Evolutionary conservation across 2,888 invertebrate species (phyloP), one percentile per base, ranked within the genome.

Genomic region (Philereme transversata): DNA sequence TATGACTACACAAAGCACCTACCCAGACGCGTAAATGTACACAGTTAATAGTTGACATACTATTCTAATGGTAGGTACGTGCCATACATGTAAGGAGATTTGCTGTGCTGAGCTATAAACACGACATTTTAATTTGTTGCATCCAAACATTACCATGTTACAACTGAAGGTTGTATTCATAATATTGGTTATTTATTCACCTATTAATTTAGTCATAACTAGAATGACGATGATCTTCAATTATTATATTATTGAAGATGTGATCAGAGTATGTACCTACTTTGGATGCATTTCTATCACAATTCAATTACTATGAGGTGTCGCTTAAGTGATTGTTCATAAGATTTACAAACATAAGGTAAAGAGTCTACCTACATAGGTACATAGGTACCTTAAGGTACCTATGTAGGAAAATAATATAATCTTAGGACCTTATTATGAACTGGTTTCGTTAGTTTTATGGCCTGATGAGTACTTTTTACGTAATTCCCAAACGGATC

Each of bases 81-180:
- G 62, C 22, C 44, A 62, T 46, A 49, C 36, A 43, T 46, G 45
- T 52, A 2, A 73, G 68, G 73, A 73, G 72, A 68, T 65, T 68
- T 62, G 54, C 69, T 62, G 58, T 35, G 62, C 67, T 68, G 50
- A 62, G 65, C 69, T 67, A 78, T 84, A 81, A 83, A 81, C 71
- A 73, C 58, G 61, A 69, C 69, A 69, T 71, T 52, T 77, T 80
- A 74, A 79, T 77, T 71, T 73, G 79, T 69, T 74, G 72, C 67
- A 71, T 68, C 57, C 69, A 60, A 75, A 73, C 74, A 83, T 83
- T 82, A 70, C 73, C 78, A 81, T 82, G 67, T 64, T 72, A 73
- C 75, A 73, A 68, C 61, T 64, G 69, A 65, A 74, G 69, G 71
- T 66, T 66, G 68, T 53, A 63, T 60, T 63, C 68, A 78, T 84